These are phyloP conservation scores for Caenorhabditis macrosperma DNA, from an alignment of 2,888 invertebrate genomes.

Conservation along the genomic window DNA sequence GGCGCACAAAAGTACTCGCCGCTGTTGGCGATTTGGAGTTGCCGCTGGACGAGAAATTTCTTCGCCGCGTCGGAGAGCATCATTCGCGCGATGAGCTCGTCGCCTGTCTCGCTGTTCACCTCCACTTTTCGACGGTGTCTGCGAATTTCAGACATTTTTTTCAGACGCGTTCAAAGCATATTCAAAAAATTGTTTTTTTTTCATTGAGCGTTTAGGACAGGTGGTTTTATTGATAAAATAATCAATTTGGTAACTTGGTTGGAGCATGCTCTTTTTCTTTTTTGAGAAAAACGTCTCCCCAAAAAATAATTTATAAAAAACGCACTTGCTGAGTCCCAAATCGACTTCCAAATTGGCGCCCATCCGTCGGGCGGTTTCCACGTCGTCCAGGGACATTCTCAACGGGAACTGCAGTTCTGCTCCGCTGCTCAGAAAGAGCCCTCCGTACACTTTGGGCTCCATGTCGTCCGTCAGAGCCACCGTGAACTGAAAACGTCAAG, in stretches of 20 bases:
- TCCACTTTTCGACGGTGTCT: slow-evolving; percentile 71
- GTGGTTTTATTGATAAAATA: too few relatives aligned
- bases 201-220: too few relatives aligned
- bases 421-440: slow-evolving; percentile 66
- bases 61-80: slow-evolving; percentile 71
- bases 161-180: too few relatives aligned
- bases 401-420: slow-evolving; percentile 71
- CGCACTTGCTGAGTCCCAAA: slow-evolving; percentile 67
- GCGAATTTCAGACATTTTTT: slow-evolving; percentile 22
- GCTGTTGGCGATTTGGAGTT: slow-evolving; percentile 69
- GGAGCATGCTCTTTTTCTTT: background rate
- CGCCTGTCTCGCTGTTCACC: slow-evolving; percentile 63
- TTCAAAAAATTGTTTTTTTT: too few relatives aligned
- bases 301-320: background rate
- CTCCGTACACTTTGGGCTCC: slow-evolving; percentile 69
- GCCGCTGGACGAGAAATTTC: slow-evolving; percentile 64
- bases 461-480: slow-evolving; percentile 65
- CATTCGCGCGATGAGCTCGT: slow-evolving; percentile 66
- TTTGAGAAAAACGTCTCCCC: too few relatives aligned
- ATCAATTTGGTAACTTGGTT: too few relatives aligned
- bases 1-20: slow-evolving; percentile 67
- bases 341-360: slow-evolving; percentile 71
- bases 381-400: slow-evolving; percentile 65
- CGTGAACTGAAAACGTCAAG: slow-evolving; percentile 38
- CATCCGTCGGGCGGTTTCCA: slow-evolving; percentile 66